phyloP scores from a whole-genome alignment of 2,888 invertebrate genomes.

The Pseudeuparius sepicola region DNA sequence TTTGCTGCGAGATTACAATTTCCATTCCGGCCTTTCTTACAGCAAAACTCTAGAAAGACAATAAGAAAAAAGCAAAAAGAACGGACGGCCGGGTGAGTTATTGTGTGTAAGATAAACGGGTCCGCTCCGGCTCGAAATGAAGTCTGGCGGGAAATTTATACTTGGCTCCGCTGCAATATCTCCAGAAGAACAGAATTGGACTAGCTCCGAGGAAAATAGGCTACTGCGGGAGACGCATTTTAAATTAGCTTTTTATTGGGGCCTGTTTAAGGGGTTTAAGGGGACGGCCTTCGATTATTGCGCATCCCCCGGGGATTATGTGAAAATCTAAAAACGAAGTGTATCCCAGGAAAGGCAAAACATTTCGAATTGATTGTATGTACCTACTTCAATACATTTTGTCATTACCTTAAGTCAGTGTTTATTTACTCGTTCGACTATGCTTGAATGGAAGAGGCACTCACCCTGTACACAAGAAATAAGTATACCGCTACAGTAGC shows the following conservation, averaged over 20 bases:
- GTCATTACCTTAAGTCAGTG: no score
- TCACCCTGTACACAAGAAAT: no score
- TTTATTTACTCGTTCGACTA: no score
- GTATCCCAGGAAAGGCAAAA: no score
- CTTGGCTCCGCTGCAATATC: slow-evolving; percentile 40
- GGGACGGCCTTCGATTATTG: no score
- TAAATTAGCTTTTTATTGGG: slow-evolving; percentile 41
- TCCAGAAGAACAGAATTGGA: slow-evolving; percentile 40
- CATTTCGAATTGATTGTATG: no score
- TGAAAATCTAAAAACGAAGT: no score
- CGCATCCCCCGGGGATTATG: no score
- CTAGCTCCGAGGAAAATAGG: slow-evolving; percentile 39
- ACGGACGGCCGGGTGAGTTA: slow-evolving; percentile 46
- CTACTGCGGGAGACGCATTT: slow-evolving; percentile 39
- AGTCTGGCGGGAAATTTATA: slow-evolving; percentile 50
- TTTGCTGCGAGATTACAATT: slow-evolving; percentile 40
- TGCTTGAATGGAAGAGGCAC: no score
- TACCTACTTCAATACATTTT: no score
- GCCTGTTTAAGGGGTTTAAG: no score
- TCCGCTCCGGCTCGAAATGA: slow-evolving; percentile 62
- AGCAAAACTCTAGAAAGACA: slow-evolving; percentile 39
- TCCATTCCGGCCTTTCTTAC: slow-evolving; percentile 40
- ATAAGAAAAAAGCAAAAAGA: slow-evolving; percentile 39
- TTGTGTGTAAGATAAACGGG: slow-evolving; percentile 63
- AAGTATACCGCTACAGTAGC: no score